Percentiles rank a stretch among this genome's conserved stretches.
Evolutionary conservation across 2,797 vertebrate genomes (phyloP).

Genomic region (Chelidonichthys spinosus): DNA sequence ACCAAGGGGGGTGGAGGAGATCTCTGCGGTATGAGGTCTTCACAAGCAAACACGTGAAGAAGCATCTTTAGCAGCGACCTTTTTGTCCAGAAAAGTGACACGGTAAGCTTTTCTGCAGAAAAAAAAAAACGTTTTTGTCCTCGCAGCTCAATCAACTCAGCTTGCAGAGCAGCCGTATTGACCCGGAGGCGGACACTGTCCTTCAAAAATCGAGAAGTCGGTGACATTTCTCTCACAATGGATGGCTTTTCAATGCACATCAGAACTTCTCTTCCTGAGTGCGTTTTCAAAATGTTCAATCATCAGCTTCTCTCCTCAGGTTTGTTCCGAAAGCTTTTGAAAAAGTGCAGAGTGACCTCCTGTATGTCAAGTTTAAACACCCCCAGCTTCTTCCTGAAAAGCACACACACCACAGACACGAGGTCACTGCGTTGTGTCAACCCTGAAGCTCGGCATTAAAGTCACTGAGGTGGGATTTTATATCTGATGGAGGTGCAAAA

Average conservation of each 20-base stretch:
- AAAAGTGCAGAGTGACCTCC: constrained; percentile 3
- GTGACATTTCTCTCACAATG: constrained; percentile 12
- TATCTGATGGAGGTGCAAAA: constrained; percentile 15
- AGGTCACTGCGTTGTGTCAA: constrained; percentile 5
- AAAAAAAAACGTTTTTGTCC: neutral
- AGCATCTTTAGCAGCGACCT: neutral
- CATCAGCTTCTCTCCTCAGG: constrained; percentile 5
- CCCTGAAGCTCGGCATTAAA: constrained; percentile 22
- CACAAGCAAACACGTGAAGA: neutral
- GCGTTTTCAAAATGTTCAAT: constrained; percentile 14
- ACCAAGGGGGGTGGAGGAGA: neutral
- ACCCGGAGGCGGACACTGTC: neutral
- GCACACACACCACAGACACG: neutral
- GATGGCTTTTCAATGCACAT: constrained; percentile 16
- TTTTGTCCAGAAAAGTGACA: constrained; percentile 10
- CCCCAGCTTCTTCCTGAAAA: neutral
- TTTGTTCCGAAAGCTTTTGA: constrained; percentile 5
- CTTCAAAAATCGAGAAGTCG: neutral
- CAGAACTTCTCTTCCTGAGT: constrained; percentile 2
- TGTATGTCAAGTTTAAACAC: constrained; percentile 21
- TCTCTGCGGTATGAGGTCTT: neutral
- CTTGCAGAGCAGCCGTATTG: constrained; percentile 8
- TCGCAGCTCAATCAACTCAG: neutral
- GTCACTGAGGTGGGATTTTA: constrained; percentile 10
- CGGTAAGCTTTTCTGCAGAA: constrained; percentile 1